These are phyloP conservation scores for Bombus balteatus DNA, from an alignment of 1,140 invertebrate species.

Conservation along the genomic window DNA sequence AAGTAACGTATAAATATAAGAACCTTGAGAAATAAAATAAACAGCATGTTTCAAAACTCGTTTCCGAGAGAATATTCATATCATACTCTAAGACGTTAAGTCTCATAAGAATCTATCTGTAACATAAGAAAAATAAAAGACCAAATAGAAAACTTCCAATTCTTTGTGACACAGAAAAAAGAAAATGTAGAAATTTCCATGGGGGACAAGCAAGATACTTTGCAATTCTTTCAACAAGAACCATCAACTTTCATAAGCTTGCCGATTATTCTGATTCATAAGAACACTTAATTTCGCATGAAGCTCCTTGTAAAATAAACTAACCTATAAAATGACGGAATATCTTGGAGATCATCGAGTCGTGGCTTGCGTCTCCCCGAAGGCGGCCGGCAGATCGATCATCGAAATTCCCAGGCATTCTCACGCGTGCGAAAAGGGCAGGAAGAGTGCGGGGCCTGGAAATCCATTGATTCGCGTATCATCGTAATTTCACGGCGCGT, in stretches of 20 bases:
- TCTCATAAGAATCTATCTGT: no score
- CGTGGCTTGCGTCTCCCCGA: neutral
- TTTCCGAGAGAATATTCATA: no score
- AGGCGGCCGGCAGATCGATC: conserved; percentile 52
- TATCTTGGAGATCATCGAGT: conserved; percentile 17
- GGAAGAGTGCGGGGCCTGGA: conserved; percentile 47
- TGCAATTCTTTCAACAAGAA: neutral
- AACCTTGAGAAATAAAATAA: no score
- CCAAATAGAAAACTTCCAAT: no score
- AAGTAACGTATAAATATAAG: no score
- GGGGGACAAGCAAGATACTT: no score
- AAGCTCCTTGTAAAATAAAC: neutral
- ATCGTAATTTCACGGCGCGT: conserved; percentile 83
- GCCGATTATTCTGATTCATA: neutral
- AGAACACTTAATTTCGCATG: neutral
- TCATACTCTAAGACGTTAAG: no score
- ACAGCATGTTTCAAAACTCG: no score
- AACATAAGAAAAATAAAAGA: no score
- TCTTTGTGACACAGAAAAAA: no score
- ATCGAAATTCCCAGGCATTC: conserved; percentile 65
- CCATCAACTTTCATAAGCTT: neutral
- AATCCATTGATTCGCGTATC: conserved; percentile 82
- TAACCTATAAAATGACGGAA: neutral
- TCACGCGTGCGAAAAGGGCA: conserved; percentile 57
- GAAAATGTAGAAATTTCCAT: no score